Percentiles rank a stretch among this genome's conserved stretches.
These are phyloP conservation scores for Indri indri DNA, from an alignment of 2,113 vertebrate species.

Conservation along the genomic window DNA sequence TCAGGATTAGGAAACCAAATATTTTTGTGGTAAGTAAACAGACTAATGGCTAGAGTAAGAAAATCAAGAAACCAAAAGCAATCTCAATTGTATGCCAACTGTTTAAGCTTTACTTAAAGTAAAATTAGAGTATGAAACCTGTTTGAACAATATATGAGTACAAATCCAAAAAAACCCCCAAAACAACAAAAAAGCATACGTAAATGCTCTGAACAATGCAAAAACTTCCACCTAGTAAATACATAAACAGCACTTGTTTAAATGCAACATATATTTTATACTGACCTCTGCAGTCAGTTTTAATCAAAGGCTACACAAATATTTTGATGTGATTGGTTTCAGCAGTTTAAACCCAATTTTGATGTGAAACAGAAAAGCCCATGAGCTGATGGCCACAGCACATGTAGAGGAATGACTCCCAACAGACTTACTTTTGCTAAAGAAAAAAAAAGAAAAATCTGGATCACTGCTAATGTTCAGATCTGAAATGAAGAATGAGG, in stretches of 20 bases:
- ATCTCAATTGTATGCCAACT: conserved; percentile 62
- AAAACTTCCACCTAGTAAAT: conserved; percentile 61
- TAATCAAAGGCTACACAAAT: conserved; percentile 65
- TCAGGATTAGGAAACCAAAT: neutral
- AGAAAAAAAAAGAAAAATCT: conserved; percentile 45
- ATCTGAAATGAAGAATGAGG: conserved; percentile 70
- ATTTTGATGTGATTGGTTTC: conserved; percentile 48
- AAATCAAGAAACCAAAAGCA: conserved; percentile 68
- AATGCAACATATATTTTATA: conserved; percentile 27
- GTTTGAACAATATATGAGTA: conserved; percentile 69
- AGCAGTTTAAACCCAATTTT: conserved; percentile 25
- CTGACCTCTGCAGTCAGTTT: conserved; percentile 50
- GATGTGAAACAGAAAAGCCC: conserved; percentile 48
- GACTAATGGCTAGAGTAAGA: conserved; percentile 38
- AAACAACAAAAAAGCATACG: conserved; percentile 38
- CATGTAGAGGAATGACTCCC: conserved; percentile 8
- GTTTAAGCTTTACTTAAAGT: conserved; percentile 81
- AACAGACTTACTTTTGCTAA: neutral
- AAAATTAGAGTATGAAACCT: conserved; percentile 77
- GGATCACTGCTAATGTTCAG: conserved; percentile 17
- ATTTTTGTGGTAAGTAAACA: neutral
- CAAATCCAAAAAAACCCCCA: neutral
- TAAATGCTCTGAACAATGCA: conserved; percentile 65
- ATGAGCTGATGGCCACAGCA: conserved; percentile 29
- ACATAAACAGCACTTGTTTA: conserved; percentile 64